phyloP scores from a whole-genome alignment of 2,888 invertebrate genomes.

The Lasioglossum morio region DNA sequence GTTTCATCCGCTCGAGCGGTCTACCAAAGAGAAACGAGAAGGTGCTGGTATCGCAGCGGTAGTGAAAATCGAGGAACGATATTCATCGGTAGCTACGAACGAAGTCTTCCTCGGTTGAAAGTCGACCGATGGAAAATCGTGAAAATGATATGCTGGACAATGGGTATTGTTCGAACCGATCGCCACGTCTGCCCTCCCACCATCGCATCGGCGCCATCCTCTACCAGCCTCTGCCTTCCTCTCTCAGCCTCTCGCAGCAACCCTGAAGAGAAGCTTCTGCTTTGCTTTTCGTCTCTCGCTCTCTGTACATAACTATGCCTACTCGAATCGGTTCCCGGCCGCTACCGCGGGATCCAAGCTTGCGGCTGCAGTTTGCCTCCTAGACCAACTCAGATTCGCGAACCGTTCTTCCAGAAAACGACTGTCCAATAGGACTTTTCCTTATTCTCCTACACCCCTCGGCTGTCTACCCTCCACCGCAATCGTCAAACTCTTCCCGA shows the following conservation, averaged over 20 bases:
- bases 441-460: conserved; percentile 31
- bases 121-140: conserved; percentile 77
- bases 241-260: not conserved
- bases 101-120: conserved; percentile 65
- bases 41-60: conserved; percentile 57
- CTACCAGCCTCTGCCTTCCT: not conserved
- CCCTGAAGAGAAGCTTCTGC: conserved; percentile 2
- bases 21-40: conserved; percentile 63
- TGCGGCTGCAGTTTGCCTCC: conserved; percentile 13
- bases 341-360: not conserved
- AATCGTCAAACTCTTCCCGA: not conserved
- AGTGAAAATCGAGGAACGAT: conserved; percentile 64
- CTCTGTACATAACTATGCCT: conserved; percentile 11
- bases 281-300: conserved; percentile 58
- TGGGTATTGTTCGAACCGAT: conserved; percentile 79
- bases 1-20: conserved; percentile 61
- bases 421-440: conserved; percentile 57
- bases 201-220: conserved; percentile 34
- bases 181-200: conserved; percentile 63
- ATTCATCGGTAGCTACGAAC: conserved; percentile 63
- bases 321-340: conserved; percentile 46
- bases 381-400: conserved; percentile 50
- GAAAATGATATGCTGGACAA: conserved; percentile 83
- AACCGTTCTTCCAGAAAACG: conserved; percentile 59
- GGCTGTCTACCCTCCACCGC: no score